phyloP scores from a whole-genome alignment of 2,113 vertebrate genomes.

The Poecile atricapillus region DNA sequence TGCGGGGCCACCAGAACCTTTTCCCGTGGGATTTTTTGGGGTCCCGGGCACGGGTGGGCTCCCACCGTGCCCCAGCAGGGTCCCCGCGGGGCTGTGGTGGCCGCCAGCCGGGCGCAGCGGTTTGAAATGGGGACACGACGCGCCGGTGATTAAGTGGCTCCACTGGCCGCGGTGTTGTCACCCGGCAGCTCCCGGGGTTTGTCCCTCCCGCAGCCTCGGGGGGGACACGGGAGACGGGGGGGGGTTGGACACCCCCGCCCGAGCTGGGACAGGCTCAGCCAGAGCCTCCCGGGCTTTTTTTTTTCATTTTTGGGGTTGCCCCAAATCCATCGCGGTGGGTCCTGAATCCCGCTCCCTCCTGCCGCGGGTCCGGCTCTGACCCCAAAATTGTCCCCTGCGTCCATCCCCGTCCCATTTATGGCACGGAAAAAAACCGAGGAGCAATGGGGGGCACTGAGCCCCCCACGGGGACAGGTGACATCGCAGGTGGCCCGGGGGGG shows the following conservation, averaged over 20 bases:
- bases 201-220: neutral
- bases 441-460: rapidly evolving
- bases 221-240: rapidly evolving
- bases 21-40: neutral
- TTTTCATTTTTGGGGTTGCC: neutral
- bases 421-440: rapidly evolving
- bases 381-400: neutral
- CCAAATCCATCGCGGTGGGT: neutral
- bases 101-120: neutral
- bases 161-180: neutral
- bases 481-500: too few species aligned
- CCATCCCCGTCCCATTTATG: rapidly evolving
- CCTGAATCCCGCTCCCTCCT: neutral
- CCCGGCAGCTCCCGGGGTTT: neutral
- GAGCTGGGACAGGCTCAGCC: rapidly evolving
- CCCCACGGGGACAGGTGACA: neutral
- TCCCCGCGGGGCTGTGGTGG: rapidly evolving
- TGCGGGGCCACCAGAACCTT: neutral
- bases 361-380: neutral
- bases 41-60: rapidly evolving
- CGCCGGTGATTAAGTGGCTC: neutral
- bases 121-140: neutral
- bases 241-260: neutral
- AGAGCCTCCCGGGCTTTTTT: rapidly evolving
- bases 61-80: rapidly evolving